Conservation (phyloP, 2,888 invertebrate genomes). For the Nephrotoma guestfalica region DNA sequence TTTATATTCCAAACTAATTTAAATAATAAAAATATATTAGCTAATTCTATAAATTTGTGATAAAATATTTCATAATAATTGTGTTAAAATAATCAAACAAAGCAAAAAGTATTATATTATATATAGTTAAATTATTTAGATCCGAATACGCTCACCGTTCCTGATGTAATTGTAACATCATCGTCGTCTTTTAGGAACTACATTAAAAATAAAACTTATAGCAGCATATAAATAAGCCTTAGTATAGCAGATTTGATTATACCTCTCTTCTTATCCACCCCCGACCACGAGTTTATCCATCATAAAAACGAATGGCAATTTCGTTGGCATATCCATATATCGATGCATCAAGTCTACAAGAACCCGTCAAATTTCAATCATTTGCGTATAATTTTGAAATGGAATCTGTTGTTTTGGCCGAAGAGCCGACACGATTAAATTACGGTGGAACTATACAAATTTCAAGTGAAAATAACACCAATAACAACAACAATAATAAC, state of each 20-base stretch:
- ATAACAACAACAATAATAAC: conserved; percentile 15
- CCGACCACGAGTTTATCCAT: not conserved
- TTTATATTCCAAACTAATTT: not conserved
- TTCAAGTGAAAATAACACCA: not conserved
- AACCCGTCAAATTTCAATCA: conserved; percentile 16
- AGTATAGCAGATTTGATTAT: not conserved
- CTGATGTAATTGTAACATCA: not conserved
- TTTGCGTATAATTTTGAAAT: not conserved
- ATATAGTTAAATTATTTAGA: not conserved
- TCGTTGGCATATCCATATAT: conserved; percentile 27
- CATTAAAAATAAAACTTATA: not conserved
- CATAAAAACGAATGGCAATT: conserved; percentile 28
- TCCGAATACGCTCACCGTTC: not conserved
- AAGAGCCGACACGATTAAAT: not conserved
- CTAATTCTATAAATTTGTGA: not conserved
- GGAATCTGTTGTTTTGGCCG: not conserved
- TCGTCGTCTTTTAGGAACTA: not conserved
- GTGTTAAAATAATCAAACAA: not conserved
- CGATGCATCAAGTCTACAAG: conserved; percentile 27
- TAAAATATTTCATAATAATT: not conserved
- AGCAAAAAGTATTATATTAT: not conserved
- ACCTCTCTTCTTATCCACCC: not conserved
- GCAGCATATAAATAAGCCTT: not conserved
- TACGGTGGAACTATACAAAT: not conserved
- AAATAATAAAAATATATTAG: not conserved